Evolutionary conservation across 2,888 invertebrate species (phyloP).

Genomic region (Plebejus melissa): DNA sequence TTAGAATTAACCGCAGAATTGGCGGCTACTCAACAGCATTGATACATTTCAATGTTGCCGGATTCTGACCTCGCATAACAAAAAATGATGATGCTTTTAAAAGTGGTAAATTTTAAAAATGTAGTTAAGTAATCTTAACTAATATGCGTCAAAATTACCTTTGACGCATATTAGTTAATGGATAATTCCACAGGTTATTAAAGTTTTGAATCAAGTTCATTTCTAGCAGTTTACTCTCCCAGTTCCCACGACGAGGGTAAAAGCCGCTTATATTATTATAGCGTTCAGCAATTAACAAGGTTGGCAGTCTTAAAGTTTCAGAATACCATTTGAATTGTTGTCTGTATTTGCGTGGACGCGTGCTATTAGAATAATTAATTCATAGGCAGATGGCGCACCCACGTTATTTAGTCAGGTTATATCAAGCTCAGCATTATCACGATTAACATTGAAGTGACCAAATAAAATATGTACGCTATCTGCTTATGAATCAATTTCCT

Average conservation of each 20-base stretch:
- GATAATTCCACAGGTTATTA: background rate
- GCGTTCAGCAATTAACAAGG: background rate
- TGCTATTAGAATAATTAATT: too few species aligned
- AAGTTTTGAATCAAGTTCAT: background rate
- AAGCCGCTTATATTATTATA: background rate
- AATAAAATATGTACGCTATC: background rate
- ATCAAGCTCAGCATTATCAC: too few species aligned
- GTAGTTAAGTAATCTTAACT: too few species aligned
- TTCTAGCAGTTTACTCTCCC: background rate
- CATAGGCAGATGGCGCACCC: too few species aligned
- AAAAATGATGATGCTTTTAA: background rate
- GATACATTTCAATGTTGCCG: background rate
- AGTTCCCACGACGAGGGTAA: background rate
- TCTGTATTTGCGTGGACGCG: background rate
- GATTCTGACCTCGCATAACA: background rate
- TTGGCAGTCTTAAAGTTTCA: background rate
- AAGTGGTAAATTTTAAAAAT: background rate
- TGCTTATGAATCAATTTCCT: too few species aligned
- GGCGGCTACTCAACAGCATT: background rate
- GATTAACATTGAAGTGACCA: too few species aligned
- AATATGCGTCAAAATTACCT: too few species aligned
- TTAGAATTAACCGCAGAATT: slow-evolving; percentile 1
- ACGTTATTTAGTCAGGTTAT: too few species aligned
- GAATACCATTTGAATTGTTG: background rate
- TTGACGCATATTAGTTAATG: background rate